Conservation (phyloP, 2,113 vertebrate genomes). For the Rattus norvegicus region DNA sequence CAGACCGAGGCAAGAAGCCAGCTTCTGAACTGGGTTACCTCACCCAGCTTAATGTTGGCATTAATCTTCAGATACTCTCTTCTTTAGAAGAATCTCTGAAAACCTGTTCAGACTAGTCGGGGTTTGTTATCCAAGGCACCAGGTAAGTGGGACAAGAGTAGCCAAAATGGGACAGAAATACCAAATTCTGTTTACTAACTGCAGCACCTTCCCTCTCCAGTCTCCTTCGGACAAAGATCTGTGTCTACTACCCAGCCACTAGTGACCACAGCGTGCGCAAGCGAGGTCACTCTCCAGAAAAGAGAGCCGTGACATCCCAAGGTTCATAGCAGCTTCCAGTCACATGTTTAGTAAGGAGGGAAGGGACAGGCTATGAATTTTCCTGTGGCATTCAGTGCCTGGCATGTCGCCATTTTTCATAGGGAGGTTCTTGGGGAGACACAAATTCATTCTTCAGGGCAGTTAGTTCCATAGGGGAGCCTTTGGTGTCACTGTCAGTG, state of each 20-base stretch:
- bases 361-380: conserved; percentile 29
- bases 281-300: conserved; percentile 40
- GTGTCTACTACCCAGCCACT: background rate
- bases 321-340: conserved; percentile 32
- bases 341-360: background rate
- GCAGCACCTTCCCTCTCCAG: background rate
- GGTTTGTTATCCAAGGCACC: background rate
- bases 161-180: background rate
- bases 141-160: conserved; percentile 33
- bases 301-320: conserved; percentile 57
- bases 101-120: conserved; percentile 51
- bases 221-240: background rate
- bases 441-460: conserved; percentile 5
- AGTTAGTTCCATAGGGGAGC: conserved; percentile 23
- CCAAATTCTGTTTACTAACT: background rate
- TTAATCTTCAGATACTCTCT: conserved; percentile 4
- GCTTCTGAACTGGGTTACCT: conserved; percentile 49
- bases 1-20: background rate
- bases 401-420: conserved; percentile 17
- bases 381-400: conserved; percentile 26
- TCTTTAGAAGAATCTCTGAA: conserved; percentile 28
- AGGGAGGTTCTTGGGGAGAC: conserved; percentile 39
- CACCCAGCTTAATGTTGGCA: background rate
- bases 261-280: background rate
- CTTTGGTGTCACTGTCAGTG: background rate